These are phyloP conservation scores for Clunio marinus DNA, from an alignment of 2,888 invertebrate genomes.

Conservation along the genomic window DNA sequence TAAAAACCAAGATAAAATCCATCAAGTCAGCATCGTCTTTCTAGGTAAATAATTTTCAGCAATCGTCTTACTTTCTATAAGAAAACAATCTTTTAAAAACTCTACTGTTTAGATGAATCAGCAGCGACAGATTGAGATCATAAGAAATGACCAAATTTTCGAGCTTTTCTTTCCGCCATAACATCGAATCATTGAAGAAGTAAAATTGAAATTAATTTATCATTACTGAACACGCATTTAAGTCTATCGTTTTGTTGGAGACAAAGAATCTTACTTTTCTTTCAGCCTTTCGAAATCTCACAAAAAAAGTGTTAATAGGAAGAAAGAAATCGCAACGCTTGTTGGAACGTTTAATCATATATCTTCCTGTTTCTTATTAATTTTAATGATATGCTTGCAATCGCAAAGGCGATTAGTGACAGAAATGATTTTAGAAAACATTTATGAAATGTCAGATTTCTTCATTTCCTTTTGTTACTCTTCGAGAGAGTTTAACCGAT, in stretches of 20 bases:
- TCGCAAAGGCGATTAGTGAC: background rate
- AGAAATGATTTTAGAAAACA: background rate
- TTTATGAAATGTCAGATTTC: background rate
- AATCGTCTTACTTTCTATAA: conserved; percentile 1
- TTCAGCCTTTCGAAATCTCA: background rate
- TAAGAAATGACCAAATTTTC: background rate
- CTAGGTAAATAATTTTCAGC: conserved; percentile 3
- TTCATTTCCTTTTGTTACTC: background rate
- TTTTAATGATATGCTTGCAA: background rate
- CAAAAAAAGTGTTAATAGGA: too few relatives aligned
- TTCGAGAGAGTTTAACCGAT: background rate
- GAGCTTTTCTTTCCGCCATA: too few relatives aligned
- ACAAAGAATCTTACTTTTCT: background rate
- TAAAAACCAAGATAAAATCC: background rate
- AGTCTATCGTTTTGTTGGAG: background rate
- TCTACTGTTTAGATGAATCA: conserved; percentile 7
- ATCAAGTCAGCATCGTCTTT: too few relatives aligned
- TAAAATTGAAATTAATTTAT: background rate
- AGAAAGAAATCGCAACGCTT: background rate
- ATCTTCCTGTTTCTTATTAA: background rate
- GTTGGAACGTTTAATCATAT: background rate
- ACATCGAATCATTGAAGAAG: background rate
- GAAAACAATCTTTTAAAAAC: background rate
- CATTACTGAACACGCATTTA: conserved; percentile 3
- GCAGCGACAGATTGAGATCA: background rate